These are phyloP conservation scores for Limosa lapponica DNA, from an alignment of 2,797 vertebrate species.

Conservation along the genomic window DNA sequence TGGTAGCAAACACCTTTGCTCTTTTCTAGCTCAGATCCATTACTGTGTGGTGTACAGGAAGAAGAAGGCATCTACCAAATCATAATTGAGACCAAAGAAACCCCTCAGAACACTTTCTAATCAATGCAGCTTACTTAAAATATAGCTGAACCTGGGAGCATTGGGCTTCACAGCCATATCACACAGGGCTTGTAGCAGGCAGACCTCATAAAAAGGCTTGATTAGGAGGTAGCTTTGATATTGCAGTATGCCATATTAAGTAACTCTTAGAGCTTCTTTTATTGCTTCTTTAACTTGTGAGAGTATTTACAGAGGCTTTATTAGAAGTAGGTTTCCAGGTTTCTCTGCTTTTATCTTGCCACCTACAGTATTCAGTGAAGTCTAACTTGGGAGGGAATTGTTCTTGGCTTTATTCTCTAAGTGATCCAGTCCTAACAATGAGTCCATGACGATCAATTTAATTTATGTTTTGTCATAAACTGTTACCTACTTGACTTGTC, in stretches of 20 bases:
- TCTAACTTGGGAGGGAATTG: neutral
- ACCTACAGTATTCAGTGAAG: slow-evolving; percentile 21
- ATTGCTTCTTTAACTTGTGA: neutral
- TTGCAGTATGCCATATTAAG: neutral
- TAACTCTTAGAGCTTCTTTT: neutral
- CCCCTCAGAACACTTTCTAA: neutral
- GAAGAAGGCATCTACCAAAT: neutral
- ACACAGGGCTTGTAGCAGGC: neutral
- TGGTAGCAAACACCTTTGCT: neutral
- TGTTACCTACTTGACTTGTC: slow-evolving; percentile 51
- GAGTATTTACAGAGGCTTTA: slow-evolving; percentile 11
- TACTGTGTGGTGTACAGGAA: neutral
- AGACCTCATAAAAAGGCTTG: neutral
- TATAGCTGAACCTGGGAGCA: neutral
- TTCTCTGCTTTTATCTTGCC: slow-evolving; percentile 42
- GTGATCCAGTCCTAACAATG: slow-evolving; percentile 55
- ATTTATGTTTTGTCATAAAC: slow-evolving; percentile 67
- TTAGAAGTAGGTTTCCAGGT: neutral
- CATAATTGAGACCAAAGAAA: neutral
- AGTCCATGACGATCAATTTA: slow-evolving; percentile 56
- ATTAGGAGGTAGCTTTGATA: neutral
- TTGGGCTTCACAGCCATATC: neutral
- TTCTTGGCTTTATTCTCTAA: slow-evolving; percentile 48
- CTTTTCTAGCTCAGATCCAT: neutral
- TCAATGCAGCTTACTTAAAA: neutral